Percentiles rank a stretch among this genome's conserved stretches.
These are phyloP conservation scores for Agonopterix heracliana DNA, from an alignment of 2,888 invertebrate genomes.

Conservation along the genomic window DNA sequence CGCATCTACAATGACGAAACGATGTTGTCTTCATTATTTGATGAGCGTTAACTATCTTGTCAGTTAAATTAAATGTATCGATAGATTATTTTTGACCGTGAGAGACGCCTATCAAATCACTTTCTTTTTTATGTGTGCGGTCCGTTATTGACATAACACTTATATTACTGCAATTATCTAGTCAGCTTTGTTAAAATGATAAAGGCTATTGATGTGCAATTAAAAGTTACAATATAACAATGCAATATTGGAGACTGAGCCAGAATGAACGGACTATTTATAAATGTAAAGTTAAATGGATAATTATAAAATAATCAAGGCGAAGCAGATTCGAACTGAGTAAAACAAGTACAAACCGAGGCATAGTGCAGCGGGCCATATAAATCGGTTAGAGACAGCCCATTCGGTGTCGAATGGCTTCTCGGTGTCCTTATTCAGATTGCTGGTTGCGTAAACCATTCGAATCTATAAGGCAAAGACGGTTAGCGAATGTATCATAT, in stretches of 20 bases:
- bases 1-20: conserved; percentile 76
- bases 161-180: conserved; percentile 52
- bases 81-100: conserved; percentile 72
- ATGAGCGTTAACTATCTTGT: conserved; percentile 75
- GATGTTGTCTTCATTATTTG: conserved; percentile 76
- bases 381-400: conserved; percentile 56
- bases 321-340: too few species aligned
- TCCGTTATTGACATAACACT: conserved; percentile 53
- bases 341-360: conserved; percentile 12
- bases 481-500: too few species aligned
- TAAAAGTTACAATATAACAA: background rate
- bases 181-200: conserved; percentile 19
- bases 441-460: too few species aligned
- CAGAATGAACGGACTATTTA: background rate
- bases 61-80: conserved; percentile 76
- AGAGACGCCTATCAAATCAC: conserved; percentile 62
- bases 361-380: conserved; percentile 42
- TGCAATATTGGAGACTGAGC: too few species aligned
- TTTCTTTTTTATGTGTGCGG: conserved; percentile 61
- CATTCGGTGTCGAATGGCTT: conserved; percentile 52
- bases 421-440: conserved; percentile 40
- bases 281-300: background rate
- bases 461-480: too few species aligned
- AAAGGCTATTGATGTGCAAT: background rate
- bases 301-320: too few species aligned